A percentile compares a stretch with the other conserved stretches of the same genome.
Conservation (phyloP, 2,113 vertebrate genomes). For the Mirza zaza region DNA sequence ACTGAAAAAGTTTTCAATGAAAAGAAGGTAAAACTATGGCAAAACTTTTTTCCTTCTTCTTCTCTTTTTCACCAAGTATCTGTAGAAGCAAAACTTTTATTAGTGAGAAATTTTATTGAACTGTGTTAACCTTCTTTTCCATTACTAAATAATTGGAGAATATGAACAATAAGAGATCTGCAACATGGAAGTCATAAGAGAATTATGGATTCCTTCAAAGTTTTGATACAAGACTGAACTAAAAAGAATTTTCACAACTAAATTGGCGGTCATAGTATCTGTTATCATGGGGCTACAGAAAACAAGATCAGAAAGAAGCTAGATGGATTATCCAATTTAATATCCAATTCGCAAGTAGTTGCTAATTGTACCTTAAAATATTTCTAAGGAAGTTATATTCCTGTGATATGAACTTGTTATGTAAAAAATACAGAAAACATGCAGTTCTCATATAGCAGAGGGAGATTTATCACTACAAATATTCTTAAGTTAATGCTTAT, state of each 20-base stretch:
- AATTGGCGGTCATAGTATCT: background rate
- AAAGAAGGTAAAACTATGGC: background rate
- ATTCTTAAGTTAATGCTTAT: background rate
- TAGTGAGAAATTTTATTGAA: constrained; percentile 4
- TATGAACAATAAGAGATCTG: background rate
- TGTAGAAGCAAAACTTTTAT: background rate
- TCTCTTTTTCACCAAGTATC: too few relatives aligned
- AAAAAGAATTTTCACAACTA: constrained; percentile 18
- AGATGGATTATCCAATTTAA: background rate
- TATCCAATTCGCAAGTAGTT: background rate
- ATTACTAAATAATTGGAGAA: background rate
- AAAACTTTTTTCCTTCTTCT: background rate
- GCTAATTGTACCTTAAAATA: background rate
- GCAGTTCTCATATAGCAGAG: background rate
- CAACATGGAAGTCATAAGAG: background rate
- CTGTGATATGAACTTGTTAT: background rate
- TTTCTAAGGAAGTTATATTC: background rate
- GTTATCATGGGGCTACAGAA: background rate
- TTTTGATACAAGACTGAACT: background rate
- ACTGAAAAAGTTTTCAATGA: background rate
- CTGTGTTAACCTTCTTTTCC: background rate
- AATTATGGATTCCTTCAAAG: background rate
- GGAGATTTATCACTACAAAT: background rate
- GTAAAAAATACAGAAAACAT: background rate
- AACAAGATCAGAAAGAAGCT: constrained; percentile 12